Evolutionary conservation across 2,113 vertebrate species (phyloP), one percentile per base, ranked within the genome.

Genomic region (Taurulus bubalis): DNA sequence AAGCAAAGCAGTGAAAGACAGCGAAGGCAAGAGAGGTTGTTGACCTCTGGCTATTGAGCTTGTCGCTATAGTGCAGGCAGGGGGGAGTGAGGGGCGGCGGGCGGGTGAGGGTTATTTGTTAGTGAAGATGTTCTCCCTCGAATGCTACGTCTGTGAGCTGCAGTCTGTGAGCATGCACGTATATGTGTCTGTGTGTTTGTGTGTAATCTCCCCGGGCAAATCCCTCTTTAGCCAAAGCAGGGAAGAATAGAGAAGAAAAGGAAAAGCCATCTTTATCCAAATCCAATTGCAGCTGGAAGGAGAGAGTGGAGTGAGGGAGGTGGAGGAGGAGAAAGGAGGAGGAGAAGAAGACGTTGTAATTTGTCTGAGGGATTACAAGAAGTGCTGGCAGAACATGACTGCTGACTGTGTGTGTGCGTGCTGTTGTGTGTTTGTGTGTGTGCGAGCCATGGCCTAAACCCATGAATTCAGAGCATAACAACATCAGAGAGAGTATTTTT

Each of bases 251-350:
- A 94, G 91, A 92, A 94, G 90, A 93, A 95, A 95, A 89, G 91
- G 91, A 87, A 95, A 94, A 95, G 93, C 93, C 94, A 93, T 95
- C 93, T 94, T 95, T 94, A 95, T 95, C 93, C 94, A 94, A 95
- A 95, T 95, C 94, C 94, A 95, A 95, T 94, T 95, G 94, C 90
- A 88, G 92, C 91, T 91, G 92, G 89, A 93, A 93, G 88, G 84
- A 92, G 74, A 84, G 84, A 87, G 74, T 77, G 69, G 81, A 79
- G 83, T 49, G 86, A 91, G 87, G 49, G 84, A 88, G 83, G 88
- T 87, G 82, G 91, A 90, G 78, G 85, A 86, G 83, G 86, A 87
- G 88, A 85, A 85, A 87, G 80, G 82, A 85, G 86, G 73, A 91
- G 93, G 90, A 91, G 89, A 87, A 90, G 90, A 85, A 92, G 91